These are phyloP conservation scores for Enteromius treurensis DNA, from an alignment of 2,797 vertebrate genomes.

Conservation along the genomic window DNA sequence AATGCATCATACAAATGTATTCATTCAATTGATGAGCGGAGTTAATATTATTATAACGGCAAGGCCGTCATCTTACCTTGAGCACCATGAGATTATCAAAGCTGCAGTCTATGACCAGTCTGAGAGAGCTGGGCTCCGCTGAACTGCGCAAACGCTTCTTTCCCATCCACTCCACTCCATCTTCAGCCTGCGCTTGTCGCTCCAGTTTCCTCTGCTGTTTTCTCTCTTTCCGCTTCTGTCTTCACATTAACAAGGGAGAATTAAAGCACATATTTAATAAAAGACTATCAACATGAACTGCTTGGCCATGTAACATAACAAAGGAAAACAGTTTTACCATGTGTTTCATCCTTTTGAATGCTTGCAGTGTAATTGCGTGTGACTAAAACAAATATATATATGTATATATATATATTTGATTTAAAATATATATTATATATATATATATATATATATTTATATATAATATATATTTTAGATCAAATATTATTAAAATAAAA, in stretches of 20 bases:
- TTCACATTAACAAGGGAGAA: conserved; percentile 59
- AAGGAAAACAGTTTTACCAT: neutral
- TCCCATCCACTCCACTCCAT: conserved; percentile 64
- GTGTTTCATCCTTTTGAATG: neutral
- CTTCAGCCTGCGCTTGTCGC: conserved; percentile 75
- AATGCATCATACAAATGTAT: neutral
- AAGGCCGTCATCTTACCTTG: conserved; percentile 77
- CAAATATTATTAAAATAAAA: neutral
- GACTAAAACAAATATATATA: neutral
- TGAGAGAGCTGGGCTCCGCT: conserved; percentile 78
- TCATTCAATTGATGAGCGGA: neutral
- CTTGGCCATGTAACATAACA: too few relatives aligned
- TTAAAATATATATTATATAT: too few relatives aligned
- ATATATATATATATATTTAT: too few relatives aligned
- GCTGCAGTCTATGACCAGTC: conserved; percentile 93
- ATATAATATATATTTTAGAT: neutral
- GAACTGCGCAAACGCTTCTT: conserved; percentile 82
- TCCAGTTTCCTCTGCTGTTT: conserved; percentile 89
- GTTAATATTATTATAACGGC: neutral
- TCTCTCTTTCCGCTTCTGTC: conserved; percentile 90
- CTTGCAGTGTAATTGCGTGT: neutral
- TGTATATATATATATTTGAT: too few relatives aligned
- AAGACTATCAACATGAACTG: neutral
- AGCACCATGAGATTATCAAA: conserved; percentile 91
- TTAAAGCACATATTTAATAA: neutral